Conservation (phyloP, 2,113 vertebrate genomes). For the Procavia capensis region DNA sequence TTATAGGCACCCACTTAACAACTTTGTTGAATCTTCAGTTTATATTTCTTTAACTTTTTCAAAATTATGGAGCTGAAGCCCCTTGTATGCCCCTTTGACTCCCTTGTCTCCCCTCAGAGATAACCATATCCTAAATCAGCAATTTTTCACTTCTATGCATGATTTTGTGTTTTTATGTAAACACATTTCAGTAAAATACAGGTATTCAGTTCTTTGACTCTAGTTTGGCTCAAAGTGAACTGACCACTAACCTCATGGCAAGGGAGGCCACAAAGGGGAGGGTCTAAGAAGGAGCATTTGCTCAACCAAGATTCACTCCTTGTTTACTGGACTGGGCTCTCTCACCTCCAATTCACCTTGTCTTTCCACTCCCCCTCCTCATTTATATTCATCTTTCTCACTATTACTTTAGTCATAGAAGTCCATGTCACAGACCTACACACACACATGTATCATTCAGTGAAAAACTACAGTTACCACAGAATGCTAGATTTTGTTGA, state of each 20-base stretch:
- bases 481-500: not conserved
- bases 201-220: not conserved
- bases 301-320: not conserved
- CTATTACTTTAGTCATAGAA: not conserved
- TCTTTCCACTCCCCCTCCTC: not conserved
- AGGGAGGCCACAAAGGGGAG: not conserved
- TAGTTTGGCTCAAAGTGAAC: not conserved
- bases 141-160: not conserved
- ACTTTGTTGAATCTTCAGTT: slow-evolving; percentile 13
- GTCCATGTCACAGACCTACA: not conserved
- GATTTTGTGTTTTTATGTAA: slow-evolving; percentile 35
- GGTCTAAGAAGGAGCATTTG: not conserved
- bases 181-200: slow-evolving; percentile 3
- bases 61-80: slow-evolving; percentile 5
- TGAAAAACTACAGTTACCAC: not conserved
- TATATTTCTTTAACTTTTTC: slow-evolving; percentile 44
- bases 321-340: not conserved
- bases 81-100: not conserved
- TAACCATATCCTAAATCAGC: slow-evolving; percentile 6
- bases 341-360: not conserved
- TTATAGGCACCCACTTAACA: not conserved
- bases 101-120: not conserved
- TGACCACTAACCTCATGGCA: not conserved
- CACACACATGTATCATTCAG: not conserved
- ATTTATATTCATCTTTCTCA: not conserved